Evolutionary conservation across 1,140 invertebrate genomes (phyloP).

Genomic region (Philotrypesis tridentata): DNA sequence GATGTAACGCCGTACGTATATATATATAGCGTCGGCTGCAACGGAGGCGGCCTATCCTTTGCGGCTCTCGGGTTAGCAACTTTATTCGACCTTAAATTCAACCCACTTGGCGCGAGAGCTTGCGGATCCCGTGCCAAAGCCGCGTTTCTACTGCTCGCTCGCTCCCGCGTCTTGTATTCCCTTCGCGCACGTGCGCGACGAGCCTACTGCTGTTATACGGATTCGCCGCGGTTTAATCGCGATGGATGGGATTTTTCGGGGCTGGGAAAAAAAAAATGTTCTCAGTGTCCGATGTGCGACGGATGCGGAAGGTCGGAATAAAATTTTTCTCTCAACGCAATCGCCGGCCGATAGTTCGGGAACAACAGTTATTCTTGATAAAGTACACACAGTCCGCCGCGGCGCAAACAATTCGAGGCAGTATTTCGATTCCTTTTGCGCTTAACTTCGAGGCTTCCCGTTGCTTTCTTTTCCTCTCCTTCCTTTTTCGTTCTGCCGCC

Average conservation of each 20-base stretch:
- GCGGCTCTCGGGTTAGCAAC: conserved; percentile 43
- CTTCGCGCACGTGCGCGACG: not conserved
- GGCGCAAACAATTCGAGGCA: too few relatives aligned
- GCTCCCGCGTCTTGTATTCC: not conserved
- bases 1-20: conserved; percentile 27
- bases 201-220: not conserved
- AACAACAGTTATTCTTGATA: too few relatives aligned
- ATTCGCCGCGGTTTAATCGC: conserved; percentile 30
- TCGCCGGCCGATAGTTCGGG: too few relatives aligned
- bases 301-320: too few relatives aligned
- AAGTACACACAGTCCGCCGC: too few relatives aligned
- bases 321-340: too few relatives aligned
- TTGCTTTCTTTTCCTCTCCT: too few relatives aligned
- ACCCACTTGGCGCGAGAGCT: conserved; percentile 49
- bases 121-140: conserved; percentile 43
- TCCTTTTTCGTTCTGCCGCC: not conserved
- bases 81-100: conserved; percentile 57
- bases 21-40: too few relatives aligned
- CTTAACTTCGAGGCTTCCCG: not conserved
- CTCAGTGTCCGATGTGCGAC: too few relatives aligned
- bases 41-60: conserved; percentile 23
- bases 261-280: too few relatives aligned
- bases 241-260: conserved; percentile 23
- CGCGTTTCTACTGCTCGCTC: not conserved
- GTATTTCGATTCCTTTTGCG: not conserved